Evolutionary conservation across 1,140 invertebrate genomes (phyloP), one percentile per base, ranked within the genome.

Genomic region (Diorhabda sublineata): DNA sequence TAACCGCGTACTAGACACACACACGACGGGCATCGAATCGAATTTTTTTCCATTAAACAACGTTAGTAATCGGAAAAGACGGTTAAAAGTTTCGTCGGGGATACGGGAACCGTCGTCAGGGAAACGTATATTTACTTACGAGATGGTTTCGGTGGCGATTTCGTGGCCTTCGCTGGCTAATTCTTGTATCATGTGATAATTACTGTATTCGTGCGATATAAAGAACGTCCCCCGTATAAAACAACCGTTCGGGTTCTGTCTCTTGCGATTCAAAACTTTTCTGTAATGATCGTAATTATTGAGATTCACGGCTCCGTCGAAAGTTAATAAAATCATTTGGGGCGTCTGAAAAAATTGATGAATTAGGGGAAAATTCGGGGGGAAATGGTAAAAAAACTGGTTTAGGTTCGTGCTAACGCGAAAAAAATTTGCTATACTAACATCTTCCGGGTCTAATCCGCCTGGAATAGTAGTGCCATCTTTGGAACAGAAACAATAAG

Each of bases 401-500:
- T 26, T 26, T 26, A 26, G 26, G 26, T 26, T 26, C 26, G 26
- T 26, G 0, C 26, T 1, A 26, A 26, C 26, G 1, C 26, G 26
- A 26, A 26, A 26, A 26, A 26, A 26, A 26, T 26, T 26, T 26
- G 26, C 0, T 64, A 11, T 69, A 78, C 80, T 87, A 84, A 94
- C 93, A 75, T 94, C 89, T 79, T 92, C 88, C 8, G 91, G 88
- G 61, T 92, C 88, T 45, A 95, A 82, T 47, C 88, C 89, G 52
- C 92, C 93, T 3, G 94, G 94, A 74, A 96, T 93, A 44, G 88
- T 81, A 0, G 94, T 96, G 5, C 94, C 94, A 82, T 97, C 94
- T 77, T 92, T 91, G 4, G 94, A 95, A 80, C 96, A 98, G 82
- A 92, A 97, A 79, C 96, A 98, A 76, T 96, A 94, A 5, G 96